phyloP scores from a whole-genome alignment of 1,140 invertebrate genomes.

The Penaeus indicus region DNA sequence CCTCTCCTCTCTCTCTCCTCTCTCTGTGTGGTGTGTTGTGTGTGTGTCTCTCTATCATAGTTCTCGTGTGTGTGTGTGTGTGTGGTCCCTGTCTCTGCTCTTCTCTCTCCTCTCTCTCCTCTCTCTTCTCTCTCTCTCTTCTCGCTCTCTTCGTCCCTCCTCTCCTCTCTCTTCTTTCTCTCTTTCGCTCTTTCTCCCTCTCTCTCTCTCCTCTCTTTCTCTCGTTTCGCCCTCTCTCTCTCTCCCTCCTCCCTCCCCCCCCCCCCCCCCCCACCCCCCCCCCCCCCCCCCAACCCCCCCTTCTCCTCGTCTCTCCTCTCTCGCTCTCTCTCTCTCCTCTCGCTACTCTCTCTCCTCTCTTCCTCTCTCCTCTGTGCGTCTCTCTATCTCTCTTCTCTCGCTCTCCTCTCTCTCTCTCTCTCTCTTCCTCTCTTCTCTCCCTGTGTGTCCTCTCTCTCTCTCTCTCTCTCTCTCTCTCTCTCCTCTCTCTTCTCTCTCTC shows the following conservation, averaged over 20 bases:
- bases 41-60: no score
- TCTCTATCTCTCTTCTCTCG: not conserved
- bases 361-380: not conserved
- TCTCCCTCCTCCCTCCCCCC: not conserved
- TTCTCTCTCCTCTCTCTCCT: not conserved
- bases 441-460: not conserved
- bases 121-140: not conserved
- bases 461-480: not conserved
- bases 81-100: not conserved
- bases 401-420: no score
- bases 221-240: not conserved
- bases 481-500: not conserved
- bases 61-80: no score
- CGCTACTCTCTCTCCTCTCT: not conserved
- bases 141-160: not conserved
- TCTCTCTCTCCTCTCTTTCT: not conserved
- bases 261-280: no score
- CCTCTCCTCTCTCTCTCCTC: conserved; percentile 8
- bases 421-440: no score
- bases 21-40: no score
- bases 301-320: no score
- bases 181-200: not conserved
- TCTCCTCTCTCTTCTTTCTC: not conserved
- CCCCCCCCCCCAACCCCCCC: not conserved
- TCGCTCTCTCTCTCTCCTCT: not conserved